Evolutionary conservation across 2,888 invertebrate species (phyloP), one percentile per base, ranked within the genome.

Genomic region (Aphidoletes aphidimyza): DNA sequence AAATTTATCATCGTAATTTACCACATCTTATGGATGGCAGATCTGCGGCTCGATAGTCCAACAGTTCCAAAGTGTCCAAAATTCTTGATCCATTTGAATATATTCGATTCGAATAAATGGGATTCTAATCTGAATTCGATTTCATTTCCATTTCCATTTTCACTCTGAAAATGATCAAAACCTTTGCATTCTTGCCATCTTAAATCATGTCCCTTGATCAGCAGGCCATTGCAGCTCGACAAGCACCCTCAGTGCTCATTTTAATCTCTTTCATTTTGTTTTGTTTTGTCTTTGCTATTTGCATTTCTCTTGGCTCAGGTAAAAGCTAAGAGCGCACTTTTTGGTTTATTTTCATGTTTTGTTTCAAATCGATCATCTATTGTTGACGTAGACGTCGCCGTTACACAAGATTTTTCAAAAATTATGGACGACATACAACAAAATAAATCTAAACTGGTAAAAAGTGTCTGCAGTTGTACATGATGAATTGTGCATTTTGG

Each of bases 361-460:
- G 30, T 69, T 69, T 69, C 14, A 81, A 36, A 81, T 81, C 81
- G 8, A 81, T 37, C 37, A 81, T 81, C 81, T 36, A 81, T 81
- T 81, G 81, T 81, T 81, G 6, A 30, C 37, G n/a, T 1, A 81
- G 81, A 81, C 81, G 81, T 81, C 81, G 81, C 81, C 81, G 81
- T 81, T 37, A 37, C 37, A 37, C 37, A 37, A 26, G 34, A 69
- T 69, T 69, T 69, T 30, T 8, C 19, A 47, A 17, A 47, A 47
- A 17, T 47, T 3, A 17, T 1, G 34, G n/a, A n/a, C n/a, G n/a
- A n/a, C n/a, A n/a, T n/a, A n/a, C n/a, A n/a, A n/a, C n/a, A 69
- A 69, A 69, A 69, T 30, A 69, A 69, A 30, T 19, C 11, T 2
- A 14, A 69, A 69, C 1, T 14, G 30, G 69, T n/a, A 30, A 30